Evolutionary conservation across 2,888 invertebrate genomes (phyloP), one percentile per base, ranked within the genome.

Genomic region (Caenorhabditis virilis): DNA sequence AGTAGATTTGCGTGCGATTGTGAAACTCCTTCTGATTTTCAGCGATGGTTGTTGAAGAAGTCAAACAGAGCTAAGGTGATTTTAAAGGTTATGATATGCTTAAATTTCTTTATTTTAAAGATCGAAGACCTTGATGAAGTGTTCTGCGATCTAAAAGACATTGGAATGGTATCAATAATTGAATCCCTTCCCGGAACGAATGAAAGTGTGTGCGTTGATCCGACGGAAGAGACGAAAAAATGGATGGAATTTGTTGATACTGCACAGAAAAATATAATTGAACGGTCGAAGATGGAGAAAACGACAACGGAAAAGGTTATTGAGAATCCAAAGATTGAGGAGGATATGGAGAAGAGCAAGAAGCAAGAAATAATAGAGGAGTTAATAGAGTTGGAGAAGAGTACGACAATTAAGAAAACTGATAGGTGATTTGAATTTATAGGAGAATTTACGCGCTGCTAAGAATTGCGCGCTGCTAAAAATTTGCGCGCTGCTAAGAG

Each of bases 1-100:
- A 61, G 50, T 27, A 18, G 51, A 25, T 70, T 63, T 39, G 46
- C 54, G n/a, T 75, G 75, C 47, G 64, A 71, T 41, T 75, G 75
- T 50, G 63, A 64, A 13, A 35, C 58, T n/a, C 75, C 75, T 7
- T 49, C 69, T 1, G 61, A 70, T 30, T 50, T 75, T 20, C 75
- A 75, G 38, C 50, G 61, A 43, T 75, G 75, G 75, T 56, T 72
- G 39, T 45, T 65, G 41, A 51, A 45, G 18, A 26, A 26, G n/a
- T 43, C 23, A 11, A 75, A 75, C 50, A 51, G 55, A 33, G 65
- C 54, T 16, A 75, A 72, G 43, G 71, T 71, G 15, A 45, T 51
- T 9, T n/a, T 2, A n/a, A 20, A 39, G 23, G 9, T 27, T 25
- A 26, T 2, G 18, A 36, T 27, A 16, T 15, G 16, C 4, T 22